A percentile compares a stretch with the other conserved stretches of the same genome.
Evolutionary conservation across 2,888 invertebrate genomes (phyloP).

Genomic region (Rhodophaea formosa): DNA sequence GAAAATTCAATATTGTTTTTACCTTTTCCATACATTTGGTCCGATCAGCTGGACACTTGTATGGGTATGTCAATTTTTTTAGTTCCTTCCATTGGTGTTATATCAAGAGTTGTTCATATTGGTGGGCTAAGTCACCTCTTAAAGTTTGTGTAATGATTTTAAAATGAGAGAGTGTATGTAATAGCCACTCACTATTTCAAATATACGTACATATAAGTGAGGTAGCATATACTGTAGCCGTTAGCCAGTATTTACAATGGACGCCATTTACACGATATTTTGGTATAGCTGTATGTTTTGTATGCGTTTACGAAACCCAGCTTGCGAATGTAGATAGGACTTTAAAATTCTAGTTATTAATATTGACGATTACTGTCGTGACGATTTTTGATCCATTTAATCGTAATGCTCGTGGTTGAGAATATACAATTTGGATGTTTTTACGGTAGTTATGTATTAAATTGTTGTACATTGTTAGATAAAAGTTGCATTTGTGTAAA

Average conservation of each 20-base stretch:
- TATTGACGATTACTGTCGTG: conserved; percentile 5
- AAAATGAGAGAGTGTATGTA: too few relatives aligned
- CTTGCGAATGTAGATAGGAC: conserved; percentile 7
- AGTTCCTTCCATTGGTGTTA: too few relatives aligned
- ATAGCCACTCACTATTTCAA: conserved; percentile 36
- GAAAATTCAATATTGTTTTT: too few relatives aligned
- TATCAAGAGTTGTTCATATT: too few relatives aligned
- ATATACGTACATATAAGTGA: conserved; percentile 30
- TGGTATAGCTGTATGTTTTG: conserved; percentile 41
- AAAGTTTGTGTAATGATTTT: too few relatives aligned
- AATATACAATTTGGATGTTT: conserved; percentile 21
- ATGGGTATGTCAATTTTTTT: too few relatives aligned
- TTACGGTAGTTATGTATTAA: conserved; percentile 15
- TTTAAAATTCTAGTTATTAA: conserved; percentile 22
- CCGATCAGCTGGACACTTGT: too few relatives aligned
- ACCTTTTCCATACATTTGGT: too few relatives aligned
- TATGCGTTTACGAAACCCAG: conserved; percentile 23
- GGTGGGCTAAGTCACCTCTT: too few relatives aligned
- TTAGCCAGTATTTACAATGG: conserved; percentile 28
- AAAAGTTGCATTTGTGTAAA: neutral
- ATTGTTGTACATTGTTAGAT: neutral
- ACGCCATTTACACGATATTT: conserved; percentile 43
- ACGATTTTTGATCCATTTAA: neutral
- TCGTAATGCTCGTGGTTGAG: neutral
- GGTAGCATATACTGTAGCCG: conserved; percentile 33